A percentile compares a stretch with the other conserved stretches of the same genome.
Conservation (phyloP, 2,797 vertebrate genomes). For the Cephalopachus bancanus region DNA sequence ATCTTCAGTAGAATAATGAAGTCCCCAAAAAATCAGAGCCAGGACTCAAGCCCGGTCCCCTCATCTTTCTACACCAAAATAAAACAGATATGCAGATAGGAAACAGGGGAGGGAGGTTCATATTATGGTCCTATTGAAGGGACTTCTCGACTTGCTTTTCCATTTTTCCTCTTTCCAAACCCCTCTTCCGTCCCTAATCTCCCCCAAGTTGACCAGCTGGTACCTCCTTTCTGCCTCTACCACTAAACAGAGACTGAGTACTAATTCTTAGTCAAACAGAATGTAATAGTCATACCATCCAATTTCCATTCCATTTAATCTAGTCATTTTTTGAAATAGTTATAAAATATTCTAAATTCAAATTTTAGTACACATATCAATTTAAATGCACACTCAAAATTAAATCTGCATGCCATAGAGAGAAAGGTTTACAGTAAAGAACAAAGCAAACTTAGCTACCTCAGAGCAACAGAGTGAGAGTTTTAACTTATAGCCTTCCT, state of each 20-base stretch:
- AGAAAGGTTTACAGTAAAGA: background rate
- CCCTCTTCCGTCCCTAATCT: background rate
- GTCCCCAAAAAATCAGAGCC: background rate
- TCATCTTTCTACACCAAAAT: background rate
- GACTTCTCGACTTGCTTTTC: background rate
- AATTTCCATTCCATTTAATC: background rate
- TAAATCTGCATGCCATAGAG: background rate
- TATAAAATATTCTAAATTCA: conserved; percentile 49
- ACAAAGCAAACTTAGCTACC: background rate
- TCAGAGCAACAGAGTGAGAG: no score
- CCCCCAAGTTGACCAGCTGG: background rate
- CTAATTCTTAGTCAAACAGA: background rate
- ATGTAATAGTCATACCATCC: background rate
- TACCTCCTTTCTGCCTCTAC: background rate
- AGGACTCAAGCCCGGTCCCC: background rate
- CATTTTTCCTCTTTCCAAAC: background rate
- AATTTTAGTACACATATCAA: background rate
- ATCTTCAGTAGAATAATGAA: background rate
- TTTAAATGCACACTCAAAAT: conserved; percentile 16
- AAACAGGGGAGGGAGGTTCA: fast-evolving
- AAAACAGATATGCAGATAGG: background rate
- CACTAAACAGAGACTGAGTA: background rate
- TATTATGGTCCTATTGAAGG: background rate
- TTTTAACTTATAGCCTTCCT: background rate
- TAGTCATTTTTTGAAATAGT: background rate